Evolutionary conservation across 2,888 invertebrate species (phyloP).

Genomic region (Nomada flava): DNA sequence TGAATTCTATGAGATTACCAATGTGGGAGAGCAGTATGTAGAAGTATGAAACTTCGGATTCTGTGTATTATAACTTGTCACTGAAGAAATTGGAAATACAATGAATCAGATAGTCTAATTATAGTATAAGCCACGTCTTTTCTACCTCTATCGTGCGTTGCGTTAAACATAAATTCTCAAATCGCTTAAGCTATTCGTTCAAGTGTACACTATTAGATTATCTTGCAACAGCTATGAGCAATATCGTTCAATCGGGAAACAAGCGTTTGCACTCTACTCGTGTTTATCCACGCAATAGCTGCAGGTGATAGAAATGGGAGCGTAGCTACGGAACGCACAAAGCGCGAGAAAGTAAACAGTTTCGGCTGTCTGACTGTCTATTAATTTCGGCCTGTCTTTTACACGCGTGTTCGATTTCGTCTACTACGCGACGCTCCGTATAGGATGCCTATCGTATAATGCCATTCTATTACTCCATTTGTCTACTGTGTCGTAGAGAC

Average conservation of each 20-base stretch:
- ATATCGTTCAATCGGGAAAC: constrained; percentile 22
- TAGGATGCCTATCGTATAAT: constrained; percentile 31
- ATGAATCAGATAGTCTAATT: no score
- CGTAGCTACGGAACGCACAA: constrained; percentile 45
- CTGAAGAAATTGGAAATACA: background rate
- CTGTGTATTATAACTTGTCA: background rate
- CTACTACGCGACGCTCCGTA: constrained; percentile 17
- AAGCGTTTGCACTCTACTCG: constrained; percentile 43
- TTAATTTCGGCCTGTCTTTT: constrained; percentile 74
- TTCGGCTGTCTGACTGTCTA: constrained; percentile 64
- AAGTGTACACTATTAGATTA: constrained; percentile 36
- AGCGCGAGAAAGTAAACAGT: constrained; percentile 70
- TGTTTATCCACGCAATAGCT: constrained; percentile 51
- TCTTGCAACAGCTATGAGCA: constrained; percentile 8
- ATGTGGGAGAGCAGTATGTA: background rate
- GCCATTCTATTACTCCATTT: constrained; percentile 35
- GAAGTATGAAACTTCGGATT: background rate
- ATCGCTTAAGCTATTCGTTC: constrained; percentile 5
- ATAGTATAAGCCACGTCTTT: no score
- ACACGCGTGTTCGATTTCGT: constrained; percentile 60
- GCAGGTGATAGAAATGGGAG: constrained; percentile 27
- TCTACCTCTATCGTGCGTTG: no score
- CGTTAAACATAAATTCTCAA: constrained; percentile 7
- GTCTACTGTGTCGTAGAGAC: constrained; percentile 4
- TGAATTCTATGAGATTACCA: background rate